Conservation (phyloP, 2,888 invertebrate species). For the Drosophila meridiana region DNA sequence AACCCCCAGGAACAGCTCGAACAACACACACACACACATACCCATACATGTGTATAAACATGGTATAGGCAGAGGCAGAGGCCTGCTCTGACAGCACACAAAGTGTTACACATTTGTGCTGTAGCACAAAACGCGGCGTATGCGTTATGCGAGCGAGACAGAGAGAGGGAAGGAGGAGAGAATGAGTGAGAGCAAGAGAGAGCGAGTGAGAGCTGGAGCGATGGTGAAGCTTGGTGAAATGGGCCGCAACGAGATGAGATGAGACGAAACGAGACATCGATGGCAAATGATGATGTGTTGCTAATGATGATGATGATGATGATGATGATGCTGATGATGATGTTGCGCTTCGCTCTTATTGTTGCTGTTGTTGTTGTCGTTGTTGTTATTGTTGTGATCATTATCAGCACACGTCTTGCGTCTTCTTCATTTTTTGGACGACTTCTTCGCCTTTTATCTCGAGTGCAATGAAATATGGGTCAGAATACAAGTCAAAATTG, state of each 20-base stretch:
- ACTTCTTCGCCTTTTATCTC: slow-evolving; percentile 36
- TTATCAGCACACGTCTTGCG: slow-evolving; percentile 45
- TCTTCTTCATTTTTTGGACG: slow-evolving; percentile 14
- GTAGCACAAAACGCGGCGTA: slow-evolving; percentile 27
- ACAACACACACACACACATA: slow-evolving; percentile 12
- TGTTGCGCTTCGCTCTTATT: slow-evolving; percentile 18
- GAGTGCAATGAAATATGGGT: slow-evolving; percentile 69
- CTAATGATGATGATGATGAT: slow-evolving; percentile 53
- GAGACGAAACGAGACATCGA: slow-evolving; percentile 43
- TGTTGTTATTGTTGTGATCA: slow-evolving; percentile 51
- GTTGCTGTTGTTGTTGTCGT: slow-evolving; percentile 4
- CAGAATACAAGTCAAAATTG: slow-evolving; percentile 64
- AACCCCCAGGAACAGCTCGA: slow-evolving; percentile 11
- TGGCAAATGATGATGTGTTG: slow-evolving; percentile 70
- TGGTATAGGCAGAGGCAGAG: slow-evolving; percentile 20
- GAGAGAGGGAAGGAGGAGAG: not conserved
- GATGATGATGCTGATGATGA: slow-evolving; percentile 33
- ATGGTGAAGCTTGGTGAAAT: slow-evolving; percentile 10
- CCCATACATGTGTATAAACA: slow-evolving; percentile 1
- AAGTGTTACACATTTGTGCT: slow-evolving; percentile 53
- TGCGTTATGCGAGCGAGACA: slow-evolving; percentile 1
- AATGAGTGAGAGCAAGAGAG: not conserved
- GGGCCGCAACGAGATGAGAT: slow-evolving; percentile 15
- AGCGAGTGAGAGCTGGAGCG: not conserved
- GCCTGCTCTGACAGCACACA: slow-evolving; percentile 43